phyloP scores from a whole-genome alignment of 2,797 vertebrate species.

The Onychomys leucogaster region DNA sequence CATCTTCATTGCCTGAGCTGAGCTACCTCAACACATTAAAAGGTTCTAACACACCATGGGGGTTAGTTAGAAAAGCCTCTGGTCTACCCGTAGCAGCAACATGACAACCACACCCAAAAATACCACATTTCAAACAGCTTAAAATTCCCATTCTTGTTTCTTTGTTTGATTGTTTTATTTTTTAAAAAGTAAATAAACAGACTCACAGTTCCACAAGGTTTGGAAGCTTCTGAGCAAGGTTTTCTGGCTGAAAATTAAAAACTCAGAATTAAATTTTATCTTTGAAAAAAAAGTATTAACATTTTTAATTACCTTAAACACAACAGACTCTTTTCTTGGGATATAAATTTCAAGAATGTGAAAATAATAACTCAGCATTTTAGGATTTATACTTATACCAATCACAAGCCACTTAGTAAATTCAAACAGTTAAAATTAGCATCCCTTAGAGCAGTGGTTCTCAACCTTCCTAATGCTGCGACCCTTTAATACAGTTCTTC shows the following conservation, averaged over 20 bases:
- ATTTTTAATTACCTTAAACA: conserved; percentile 65
- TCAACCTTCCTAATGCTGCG: neutral
- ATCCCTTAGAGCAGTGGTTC: neutral
- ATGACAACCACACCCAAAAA: neutral
- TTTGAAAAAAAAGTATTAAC: conserved; percentile 65
- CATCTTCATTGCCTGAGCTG: neutral
- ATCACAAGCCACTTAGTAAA: neutral
- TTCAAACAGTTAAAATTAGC: conserved; percentile 36
- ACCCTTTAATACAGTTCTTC: neutral
- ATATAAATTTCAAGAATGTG: conserved; percentile 18
- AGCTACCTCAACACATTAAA: conserved; percentile 19
- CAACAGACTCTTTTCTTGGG: neutral
- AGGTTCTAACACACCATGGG: neutral
- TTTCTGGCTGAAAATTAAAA: conserved; percentile 94
- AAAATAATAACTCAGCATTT: conserved; percentile 13
- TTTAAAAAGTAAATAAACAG: conserved; percentile 73
- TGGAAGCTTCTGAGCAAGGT: conserved; percentile 98
- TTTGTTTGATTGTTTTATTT: neutral
- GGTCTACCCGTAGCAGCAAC: neutral
- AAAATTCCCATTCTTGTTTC: conserved; percentile 68
- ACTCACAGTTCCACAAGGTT: conserved; percentile 99
- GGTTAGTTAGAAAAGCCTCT: conserved; percentile 3
- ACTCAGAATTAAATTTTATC: conserved; percentile 83
- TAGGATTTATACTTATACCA: neutral
- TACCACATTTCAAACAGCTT: conserved; percentile 40